These are phyloP conservation scores for Frankliniella intonsa DNA, from an alignment of 2,888 invertebrate species.

Conservation along the genomic window DNA sequence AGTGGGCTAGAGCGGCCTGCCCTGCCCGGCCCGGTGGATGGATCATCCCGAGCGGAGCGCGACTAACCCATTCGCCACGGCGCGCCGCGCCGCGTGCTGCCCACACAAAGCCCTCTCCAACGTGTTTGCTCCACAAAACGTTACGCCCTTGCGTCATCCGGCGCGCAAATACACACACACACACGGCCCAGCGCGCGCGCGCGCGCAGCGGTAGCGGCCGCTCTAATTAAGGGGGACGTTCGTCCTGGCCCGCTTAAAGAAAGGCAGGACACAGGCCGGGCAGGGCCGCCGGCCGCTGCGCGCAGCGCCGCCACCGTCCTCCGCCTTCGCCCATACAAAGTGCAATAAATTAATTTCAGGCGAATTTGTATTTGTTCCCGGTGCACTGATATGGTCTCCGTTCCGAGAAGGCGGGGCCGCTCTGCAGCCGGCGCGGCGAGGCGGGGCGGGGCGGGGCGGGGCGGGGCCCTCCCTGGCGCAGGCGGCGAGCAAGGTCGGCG, in stretches of 20 bases:
- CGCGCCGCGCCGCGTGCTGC: not conserved
- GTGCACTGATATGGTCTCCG: conserved; percentile 11
- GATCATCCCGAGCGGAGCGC: not conserved
- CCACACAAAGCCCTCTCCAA: not conserved
- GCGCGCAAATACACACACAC: too few species aligned
- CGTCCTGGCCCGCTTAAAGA: too few species aligned
- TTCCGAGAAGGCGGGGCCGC: not conserved
- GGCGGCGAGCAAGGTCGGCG: not conserved
- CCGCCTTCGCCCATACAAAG: not conserved
- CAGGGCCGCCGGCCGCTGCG: not conserved
- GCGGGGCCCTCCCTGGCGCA: not conserved
- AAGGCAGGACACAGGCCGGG: too few species aligned
- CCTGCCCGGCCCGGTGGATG: not conserved
- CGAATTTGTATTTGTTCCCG: conserved; percentile 23
- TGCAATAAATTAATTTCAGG: conserved; percentile 18
- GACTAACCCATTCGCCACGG: not conserved
- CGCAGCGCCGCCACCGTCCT: not conserved
- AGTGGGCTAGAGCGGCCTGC: not conserved
- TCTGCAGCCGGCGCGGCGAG: not conserved
- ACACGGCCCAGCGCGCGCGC: too few species aligned
- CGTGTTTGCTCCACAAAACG: too few species aligned
- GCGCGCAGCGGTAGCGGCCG: too few species aligned
- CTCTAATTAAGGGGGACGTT: too few species aligned
- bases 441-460: not conserved
- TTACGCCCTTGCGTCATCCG: too few species aligned